phyloP scores from a whole-genome alignment of 2,797 vertebrate species.

The Halcyon chelicuti region DNA sequence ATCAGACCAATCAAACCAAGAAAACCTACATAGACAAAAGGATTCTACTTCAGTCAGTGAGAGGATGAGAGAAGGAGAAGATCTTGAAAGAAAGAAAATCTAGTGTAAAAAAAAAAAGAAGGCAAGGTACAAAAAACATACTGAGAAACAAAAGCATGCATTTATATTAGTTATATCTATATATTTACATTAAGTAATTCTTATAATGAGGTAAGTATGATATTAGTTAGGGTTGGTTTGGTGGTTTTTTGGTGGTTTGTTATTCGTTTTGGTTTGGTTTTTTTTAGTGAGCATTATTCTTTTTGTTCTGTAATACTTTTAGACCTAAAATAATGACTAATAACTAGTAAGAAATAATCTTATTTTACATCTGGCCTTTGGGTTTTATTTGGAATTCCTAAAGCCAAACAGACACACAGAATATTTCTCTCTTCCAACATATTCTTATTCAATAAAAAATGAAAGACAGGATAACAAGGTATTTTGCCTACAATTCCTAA shows the following conservation, averaged over 20 bases:
- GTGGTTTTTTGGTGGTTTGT: no score
- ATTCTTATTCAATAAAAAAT: background rate
- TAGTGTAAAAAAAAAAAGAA: background rate
- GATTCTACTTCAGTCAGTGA: background rate
- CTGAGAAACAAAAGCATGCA: background rate
- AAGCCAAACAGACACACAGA: background rate
- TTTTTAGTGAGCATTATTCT: background rate
- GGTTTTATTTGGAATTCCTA: background rate
- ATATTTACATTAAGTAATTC: background rate
- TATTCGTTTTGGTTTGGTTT: no score
- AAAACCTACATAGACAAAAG: background rate
- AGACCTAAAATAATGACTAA: background rate
- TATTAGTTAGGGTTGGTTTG: background rate
- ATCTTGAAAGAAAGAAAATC: background rate
- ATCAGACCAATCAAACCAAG: background rate
- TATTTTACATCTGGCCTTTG: background rate
- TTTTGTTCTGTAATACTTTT: background rate
- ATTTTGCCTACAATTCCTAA: background rate
- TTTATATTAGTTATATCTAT: background rate
- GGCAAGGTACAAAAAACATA: background rate
- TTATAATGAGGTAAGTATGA: background rate
- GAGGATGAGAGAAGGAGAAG: background rate
- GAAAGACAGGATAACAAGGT: background rate
- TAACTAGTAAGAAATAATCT: background rate
- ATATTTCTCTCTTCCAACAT: background rate